Evolutionary conservation across 2,113 vertebrate genomes (phyloP).

Genomic region (Pteronura brasiliensis): DNA sequence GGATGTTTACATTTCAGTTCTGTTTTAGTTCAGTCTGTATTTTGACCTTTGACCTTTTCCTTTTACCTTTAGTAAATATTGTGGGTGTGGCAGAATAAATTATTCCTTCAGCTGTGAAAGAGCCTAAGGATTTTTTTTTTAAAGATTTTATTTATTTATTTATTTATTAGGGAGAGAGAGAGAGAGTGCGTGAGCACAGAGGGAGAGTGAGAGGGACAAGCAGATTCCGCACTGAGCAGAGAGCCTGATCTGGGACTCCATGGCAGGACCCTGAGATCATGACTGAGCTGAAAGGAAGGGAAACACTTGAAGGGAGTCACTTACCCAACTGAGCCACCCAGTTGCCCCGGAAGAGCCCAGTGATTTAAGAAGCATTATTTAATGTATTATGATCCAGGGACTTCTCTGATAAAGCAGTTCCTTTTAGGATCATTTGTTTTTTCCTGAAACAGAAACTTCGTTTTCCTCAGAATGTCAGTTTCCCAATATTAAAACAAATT

Average conservation of each 20-base stretch:
- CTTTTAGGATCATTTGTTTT: slow-evolving; percentile 24
- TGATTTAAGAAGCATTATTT: background rate
- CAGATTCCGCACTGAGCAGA: background rate
- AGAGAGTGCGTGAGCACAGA: no score
- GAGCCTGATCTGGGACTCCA: background rate
- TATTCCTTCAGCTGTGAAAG: background rate
- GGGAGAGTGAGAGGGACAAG: background rate
- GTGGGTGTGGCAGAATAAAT: background rate
- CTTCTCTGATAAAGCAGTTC: background rate
- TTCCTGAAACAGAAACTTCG: background rate
- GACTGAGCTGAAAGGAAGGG: no score
- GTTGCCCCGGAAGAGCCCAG: background rate
- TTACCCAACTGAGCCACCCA: background rate
- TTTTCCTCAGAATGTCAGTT: slow-evolving; percentile 15
- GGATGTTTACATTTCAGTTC: background rate
- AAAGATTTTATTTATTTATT: background rate
- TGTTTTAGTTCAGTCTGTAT: background rate
- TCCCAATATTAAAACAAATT: slow-evolving; percentile 5
- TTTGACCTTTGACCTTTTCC: background rate
- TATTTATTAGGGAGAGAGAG: no score
- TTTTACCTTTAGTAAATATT: background rate
- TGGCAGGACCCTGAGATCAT: background rate
- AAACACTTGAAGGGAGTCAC: background rate
- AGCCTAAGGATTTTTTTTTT: background rate
- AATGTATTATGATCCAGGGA: background rate